phyloP scores from a whole-genome alignment of 2,888 invertebrate genomes.

The Drosophila trichaetosa region DNA sequence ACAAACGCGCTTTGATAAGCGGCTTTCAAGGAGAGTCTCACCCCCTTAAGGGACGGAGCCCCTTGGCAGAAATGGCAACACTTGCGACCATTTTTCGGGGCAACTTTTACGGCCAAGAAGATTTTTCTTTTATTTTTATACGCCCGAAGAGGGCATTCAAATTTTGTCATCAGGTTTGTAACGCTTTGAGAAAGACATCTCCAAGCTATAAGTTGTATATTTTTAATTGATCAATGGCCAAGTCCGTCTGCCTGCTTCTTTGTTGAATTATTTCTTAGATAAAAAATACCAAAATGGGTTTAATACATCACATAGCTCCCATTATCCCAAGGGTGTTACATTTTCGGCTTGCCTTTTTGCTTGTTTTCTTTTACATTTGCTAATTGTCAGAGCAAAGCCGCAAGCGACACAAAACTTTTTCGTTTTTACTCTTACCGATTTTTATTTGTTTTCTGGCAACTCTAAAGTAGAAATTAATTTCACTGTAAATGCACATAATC shows the following conservation, averaged over 20 bases:
- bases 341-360: not conserved
- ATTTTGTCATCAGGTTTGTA: too few relatives aligned
- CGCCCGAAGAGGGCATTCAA: not conserved
- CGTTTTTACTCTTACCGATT: constrained; percentile 18
- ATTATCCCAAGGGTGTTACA: not conserved
- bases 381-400: constrained; percentile 71
- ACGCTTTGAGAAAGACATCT: not conserved
- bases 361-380: constrained; percentile 58
- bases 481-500: constrained; percentile 78
- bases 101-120: constrained; percentile 31
- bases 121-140: constrained; percentile 45
- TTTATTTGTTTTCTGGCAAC: constrained; percentile 39
- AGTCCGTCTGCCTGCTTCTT: not conserved
- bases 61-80: constrained; percentile 44
- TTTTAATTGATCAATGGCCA: not conserved
- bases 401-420: constrained; percentile 65
- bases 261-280: not conserved
- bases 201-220: not conserved
- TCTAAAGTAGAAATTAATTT: constrained; percentile 76
- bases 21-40: constrained; percentile 48
- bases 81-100: constrained; percentile 49
- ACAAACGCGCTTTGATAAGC: constrained; percentile 71
- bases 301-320: not conserved
- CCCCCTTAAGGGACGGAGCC: not conserved
- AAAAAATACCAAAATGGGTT: not conserved